Conservation (phyloP, 2,797 vertebrate species). For the Lateolabrax maculatus region DNA sequence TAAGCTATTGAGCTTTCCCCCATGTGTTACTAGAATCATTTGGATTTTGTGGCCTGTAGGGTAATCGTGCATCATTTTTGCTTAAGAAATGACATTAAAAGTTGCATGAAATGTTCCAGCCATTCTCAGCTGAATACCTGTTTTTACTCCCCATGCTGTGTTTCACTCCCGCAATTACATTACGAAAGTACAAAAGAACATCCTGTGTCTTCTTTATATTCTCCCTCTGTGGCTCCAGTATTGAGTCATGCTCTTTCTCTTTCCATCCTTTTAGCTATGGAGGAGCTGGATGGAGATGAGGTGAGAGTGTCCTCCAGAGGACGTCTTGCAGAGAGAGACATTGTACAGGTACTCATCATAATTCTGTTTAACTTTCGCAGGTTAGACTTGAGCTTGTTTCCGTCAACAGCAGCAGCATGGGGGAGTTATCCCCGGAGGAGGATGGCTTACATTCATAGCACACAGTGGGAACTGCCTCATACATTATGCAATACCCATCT, state of each 20-base stretch:
- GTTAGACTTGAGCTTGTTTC: slow-evolving; percentile 35
- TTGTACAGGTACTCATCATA: slow-evolving; percentile 92
- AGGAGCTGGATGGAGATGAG: slow-evolving; percentile 97
- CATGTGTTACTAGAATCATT: slow-evolving; percentile 21
- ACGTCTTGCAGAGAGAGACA: slow-evolving; percentile 95
- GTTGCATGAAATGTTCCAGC: slow-evolving; percentile 3
- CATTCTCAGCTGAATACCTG: slow-evolving; percentile 5
- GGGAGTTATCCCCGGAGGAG: slow-evolving; percentile 1
- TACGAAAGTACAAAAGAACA: slow-evolving; percentile 45
- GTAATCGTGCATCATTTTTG: slow-evolving; percentile 26
- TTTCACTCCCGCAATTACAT: slow-evolving; percentile 47
- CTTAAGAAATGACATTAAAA: no score
- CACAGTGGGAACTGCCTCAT: background rate
- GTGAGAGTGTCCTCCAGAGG: slow-evolving; percentile 96
- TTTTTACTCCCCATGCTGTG: slow-evolving; percentile 11
- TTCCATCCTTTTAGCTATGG: slow-evolving; percentile 90
- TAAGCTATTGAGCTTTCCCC: background rate
- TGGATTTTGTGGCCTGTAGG: slow-evolving; percentile 11
- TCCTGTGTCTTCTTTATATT: slow-evolving; percentile 26
- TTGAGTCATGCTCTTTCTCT: slow-evolving; percentile 44
- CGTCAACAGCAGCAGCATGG: slow-evolving; percentile 38
- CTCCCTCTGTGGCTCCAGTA: slow-evolving; percentile 23
- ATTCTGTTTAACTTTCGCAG: slow-evolving; percentile 49
- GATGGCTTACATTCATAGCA: slow-evolving; percentile 26
- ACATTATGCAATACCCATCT: background rate